These are phyloP conservation scores for Eremobia ochroleuca DNA, from an alignment of 2,888 invertebrate species.

Conservation along the genomic window DNA sequence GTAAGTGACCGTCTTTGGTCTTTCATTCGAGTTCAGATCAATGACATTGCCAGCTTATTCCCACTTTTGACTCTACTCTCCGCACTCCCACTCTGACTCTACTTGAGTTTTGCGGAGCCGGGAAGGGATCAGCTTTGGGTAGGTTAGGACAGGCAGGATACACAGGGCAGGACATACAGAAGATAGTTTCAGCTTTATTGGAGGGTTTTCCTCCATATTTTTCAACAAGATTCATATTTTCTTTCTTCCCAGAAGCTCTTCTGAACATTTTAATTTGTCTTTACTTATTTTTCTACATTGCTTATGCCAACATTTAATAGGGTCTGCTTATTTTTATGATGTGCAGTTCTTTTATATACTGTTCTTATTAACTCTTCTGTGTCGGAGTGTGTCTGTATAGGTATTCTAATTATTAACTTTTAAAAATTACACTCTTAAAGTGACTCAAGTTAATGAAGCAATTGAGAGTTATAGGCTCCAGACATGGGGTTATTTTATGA, in stretches of 20 bases:
- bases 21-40: not conserved
- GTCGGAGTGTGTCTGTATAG: not conserved
- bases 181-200: constrained; percentile 3
- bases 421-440: not conserved
- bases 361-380: not conserved
- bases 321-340: not conserved
- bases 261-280: not conserved
- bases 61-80: too few species aligned
- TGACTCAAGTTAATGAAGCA: not conserved
- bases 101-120: not conserved
- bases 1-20: not conserved
- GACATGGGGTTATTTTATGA: not conserved
- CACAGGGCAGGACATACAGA: not conserved
- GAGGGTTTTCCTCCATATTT: not conserved
- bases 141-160: not conserved
- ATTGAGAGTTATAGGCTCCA: not conserved
- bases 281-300: constrained; percentile 9
- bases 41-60: not conserved
- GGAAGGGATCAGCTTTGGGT: not conserved
- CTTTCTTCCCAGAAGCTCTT: not conserved
- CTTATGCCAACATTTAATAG: not conserved
- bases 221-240: not conserved
- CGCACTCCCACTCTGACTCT: too few species aligned
- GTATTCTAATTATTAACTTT: not conserved
- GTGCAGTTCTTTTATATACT: not conserved